Evolutionary conservation across 2,113 vertebrate species (phyloP).

Genomic region (Pygoscelis adeliae): DNA sequence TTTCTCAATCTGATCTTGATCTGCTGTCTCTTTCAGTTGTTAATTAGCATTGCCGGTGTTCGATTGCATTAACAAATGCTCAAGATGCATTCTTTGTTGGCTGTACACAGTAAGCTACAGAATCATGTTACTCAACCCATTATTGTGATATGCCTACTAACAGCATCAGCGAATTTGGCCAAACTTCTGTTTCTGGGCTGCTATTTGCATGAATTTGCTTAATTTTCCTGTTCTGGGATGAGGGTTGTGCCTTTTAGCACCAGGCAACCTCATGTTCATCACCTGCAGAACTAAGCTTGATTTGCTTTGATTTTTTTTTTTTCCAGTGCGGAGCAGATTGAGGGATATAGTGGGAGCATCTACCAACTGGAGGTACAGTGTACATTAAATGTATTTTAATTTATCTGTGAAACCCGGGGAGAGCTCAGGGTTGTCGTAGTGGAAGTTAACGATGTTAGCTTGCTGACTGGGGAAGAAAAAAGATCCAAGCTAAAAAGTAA

Average conservation of each 20-base stretch:
- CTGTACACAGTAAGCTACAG: background rate
- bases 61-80: background rate
- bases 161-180: background rate
- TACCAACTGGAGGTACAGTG: conserved; percentile 91
- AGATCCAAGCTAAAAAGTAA: background rate
- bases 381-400: background rate
- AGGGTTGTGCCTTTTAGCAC: background rate
- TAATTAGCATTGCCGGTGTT: background rate
- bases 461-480: background rate
- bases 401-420: background rate
- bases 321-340: conserved; percentile 88
- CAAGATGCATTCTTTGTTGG: background rate
- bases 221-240: conserved; percentile 31
- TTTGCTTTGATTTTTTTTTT: conserved; percentile 42
- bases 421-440: background rate
- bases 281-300: conserved; percentile 1
- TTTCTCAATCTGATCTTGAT: background rate
- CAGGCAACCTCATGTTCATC: background rate
- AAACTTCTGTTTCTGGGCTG: background rate
- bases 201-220: conserved; percentile 53
- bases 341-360: conserved; percentile 92
- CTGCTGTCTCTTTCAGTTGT: background rate
- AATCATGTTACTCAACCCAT: conserved; percentile 25
- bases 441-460: background rate
- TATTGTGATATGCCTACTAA: conserved; percentile 25